Conservation (phyloP, 2,797 vertebrate genomes). For the Enteromius paludinosus region DNA sequence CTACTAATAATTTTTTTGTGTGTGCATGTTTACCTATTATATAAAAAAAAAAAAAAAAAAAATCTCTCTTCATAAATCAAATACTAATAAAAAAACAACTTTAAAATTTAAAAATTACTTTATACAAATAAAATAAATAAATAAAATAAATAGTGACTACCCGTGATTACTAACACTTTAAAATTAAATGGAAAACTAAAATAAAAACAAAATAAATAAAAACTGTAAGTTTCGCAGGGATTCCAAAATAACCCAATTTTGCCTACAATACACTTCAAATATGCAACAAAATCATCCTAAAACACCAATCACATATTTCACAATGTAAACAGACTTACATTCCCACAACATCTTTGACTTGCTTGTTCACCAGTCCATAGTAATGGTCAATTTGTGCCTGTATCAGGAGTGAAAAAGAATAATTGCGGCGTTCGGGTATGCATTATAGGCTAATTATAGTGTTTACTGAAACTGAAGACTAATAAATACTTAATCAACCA, state of each 20-base stretch:
- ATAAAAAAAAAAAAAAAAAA: too few species aligned
- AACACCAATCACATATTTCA: neutral
- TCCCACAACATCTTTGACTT: conserved; percentile 81
- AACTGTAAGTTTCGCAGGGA: too few species aligned
- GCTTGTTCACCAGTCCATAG: conserved; percentile 81
- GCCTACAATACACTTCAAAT: neutral
- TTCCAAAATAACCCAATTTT: too few species aligned
- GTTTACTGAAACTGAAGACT: neutral
- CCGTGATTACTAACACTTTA: neutral
- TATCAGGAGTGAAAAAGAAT: conserved; percentile 48
- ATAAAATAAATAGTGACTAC: too few species aligned
- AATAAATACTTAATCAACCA: conserved; percentile 20
- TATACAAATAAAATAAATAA: neutral
- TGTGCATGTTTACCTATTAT: too few species aligned
- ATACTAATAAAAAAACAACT: neutral
- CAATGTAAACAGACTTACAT: conserved; percentile 76
- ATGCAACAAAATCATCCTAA: neutral
- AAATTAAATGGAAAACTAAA: neutral
- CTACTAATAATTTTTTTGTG: too few species aligned
- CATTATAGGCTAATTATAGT: neutral
- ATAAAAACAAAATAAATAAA: neutral
- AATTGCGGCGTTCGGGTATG: neutral
- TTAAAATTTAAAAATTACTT: neutral
- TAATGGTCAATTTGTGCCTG: conserved; percentile 88
- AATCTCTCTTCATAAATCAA: too few species aligned